These are phyloP conservation scores for Sphenopsis melanotis DNA, from an alignment of 2,797 vertebrate species.

Conservation along the genomic window DNA sequence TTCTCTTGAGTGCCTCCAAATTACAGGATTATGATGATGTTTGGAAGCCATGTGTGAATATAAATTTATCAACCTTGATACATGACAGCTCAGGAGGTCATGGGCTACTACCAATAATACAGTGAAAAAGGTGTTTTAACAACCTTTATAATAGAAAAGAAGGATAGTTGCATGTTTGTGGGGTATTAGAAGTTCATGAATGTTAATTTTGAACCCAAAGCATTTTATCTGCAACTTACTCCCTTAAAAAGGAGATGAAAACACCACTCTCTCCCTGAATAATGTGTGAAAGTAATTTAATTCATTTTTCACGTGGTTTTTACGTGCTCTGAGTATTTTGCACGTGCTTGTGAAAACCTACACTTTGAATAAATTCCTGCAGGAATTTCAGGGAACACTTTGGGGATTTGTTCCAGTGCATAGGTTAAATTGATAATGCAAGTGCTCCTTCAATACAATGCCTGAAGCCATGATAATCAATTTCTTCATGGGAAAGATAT, in stretches of 20 bases:
- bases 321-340: conserved; percentile 28
- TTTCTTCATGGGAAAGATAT: neutral
- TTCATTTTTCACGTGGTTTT: conserved; percentile 39
- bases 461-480: neutral
- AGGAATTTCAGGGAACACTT: neutral
- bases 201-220: conserved; percentile 32
- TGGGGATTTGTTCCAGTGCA: neutral
- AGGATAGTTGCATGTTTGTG: conserved; percentile 45
- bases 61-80: neutral
- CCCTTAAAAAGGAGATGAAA: conserved; percentile 45
- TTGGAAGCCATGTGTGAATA: neutral
- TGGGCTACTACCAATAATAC: neutral
- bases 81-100: neutral
- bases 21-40: neutral
- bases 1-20: neutral
- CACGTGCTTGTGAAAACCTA: neutral
- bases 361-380: neutral
- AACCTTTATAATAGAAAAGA: conserved; percentile 25
- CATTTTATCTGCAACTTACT: conserved; percentile 16
- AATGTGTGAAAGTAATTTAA: neutral
- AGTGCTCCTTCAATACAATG: neutral
- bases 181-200: conserved; percentile 25
- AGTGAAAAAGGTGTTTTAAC: conserved; percentile 63
- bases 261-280: conserved; percentile 13
- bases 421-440: neutral